Base-by-base conservation (phyloP, 2,797 vertebrate genomes). In the Clamator glandarius region DNA sequence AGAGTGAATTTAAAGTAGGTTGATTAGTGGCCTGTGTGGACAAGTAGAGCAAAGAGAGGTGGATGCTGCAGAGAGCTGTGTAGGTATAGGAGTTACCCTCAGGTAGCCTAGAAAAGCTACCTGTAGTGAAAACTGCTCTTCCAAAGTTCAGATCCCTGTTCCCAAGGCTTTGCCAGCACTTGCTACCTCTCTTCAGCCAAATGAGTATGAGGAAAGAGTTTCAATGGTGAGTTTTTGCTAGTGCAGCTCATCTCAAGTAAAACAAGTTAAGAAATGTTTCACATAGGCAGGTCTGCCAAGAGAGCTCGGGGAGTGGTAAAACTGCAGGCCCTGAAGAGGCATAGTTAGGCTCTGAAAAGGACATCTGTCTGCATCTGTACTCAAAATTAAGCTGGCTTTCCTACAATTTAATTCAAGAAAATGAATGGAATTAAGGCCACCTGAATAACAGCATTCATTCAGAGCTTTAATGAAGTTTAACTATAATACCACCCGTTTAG, bases 391-490 rank as follows among this genome's bases (percentile, higher is more conserved):
- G 41, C 18, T 87, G 75, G 3, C 50, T 87, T 90, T 88, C 80
- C 52, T 82, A 59, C 36, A 78, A 25, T 59, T 92, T 54, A 88
- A 81, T 76, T 91, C 68, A 76, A 89, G 52, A 84, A 93, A 84
- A 39, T 59, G 61, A 89, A 61, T 42, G 54, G 76, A 84, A 91
- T 78, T 55, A 81, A 86, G 62, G 59, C 31, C 76, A 90, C 76
- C 73, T 75, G 62, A 87, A 50, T 55, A 86, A 86, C 58, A 92
- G 69, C 48, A 74, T 74, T 92, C 50, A 91, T 54, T 81, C 19
- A 58, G 50, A 69, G 63, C 69, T 57, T 88, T 79, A 73, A 86
- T 55, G 35, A 84, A 58, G 15, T 58, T 88, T 90, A 81, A 62
- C 69, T 84, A 29, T 78, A 91, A 72, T 63, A 63, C n/a, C 29